Conservation (phyloP, 53 echinoderm and acorn worm species). For the Zoroaster sp. region DNA sequence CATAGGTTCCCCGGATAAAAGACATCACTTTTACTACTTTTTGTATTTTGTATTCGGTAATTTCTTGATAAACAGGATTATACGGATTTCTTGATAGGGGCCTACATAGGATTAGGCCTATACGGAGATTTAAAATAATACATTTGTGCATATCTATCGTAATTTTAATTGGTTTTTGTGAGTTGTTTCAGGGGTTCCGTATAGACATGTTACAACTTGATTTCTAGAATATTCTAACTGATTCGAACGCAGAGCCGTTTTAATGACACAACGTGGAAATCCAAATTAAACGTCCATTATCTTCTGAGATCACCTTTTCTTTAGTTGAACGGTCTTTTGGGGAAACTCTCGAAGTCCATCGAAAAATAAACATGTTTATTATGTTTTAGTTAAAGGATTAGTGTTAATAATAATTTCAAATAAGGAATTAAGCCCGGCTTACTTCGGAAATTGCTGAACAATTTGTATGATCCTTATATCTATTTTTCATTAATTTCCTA, state of each 20-base stretch:
- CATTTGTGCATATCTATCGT: not conserved
- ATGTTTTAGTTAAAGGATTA: not conserved
- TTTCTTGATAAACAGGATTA: too few species aligned
- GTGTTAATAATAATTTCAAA: not conserved
- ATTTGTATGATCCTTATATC: too few species aligned
- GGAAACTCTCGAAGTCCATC: not conserved
- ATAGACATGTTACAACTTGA: conserved; percentile 10
- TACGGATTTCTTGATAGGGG: too few species aligned
- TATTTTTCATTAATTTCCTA: too few species aligned
- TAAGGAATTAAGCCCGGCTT: not conserved
- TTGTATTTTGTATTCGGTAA: too few species aligned
- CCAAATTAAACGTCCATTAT: conserved; percentile 7
- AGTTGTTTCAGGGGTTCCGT: conserved; percentile 1
- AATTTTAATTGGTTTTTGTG: not conserved
- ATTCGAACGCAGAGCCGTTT: not conserved
- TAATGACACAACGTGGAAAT: not conserved
- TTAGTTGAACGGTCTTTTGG: not conserved
- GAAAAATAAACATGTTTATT: not conserved
- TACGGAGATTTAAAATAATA: too few species aligned
- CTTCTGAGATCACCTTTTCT: not conserved
- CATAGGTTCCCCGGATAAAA: too few species aligned
- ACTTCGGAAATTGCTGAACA: not conserved
- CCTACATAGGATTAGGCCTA: too few species aligned
- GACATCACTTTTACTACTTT: too few species aligned
- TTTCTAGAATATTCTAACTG: not conserved